Base-by-base conservation (phyloP, 2,888 invertebrate genomes). In the Tachina grossa region DNA sequence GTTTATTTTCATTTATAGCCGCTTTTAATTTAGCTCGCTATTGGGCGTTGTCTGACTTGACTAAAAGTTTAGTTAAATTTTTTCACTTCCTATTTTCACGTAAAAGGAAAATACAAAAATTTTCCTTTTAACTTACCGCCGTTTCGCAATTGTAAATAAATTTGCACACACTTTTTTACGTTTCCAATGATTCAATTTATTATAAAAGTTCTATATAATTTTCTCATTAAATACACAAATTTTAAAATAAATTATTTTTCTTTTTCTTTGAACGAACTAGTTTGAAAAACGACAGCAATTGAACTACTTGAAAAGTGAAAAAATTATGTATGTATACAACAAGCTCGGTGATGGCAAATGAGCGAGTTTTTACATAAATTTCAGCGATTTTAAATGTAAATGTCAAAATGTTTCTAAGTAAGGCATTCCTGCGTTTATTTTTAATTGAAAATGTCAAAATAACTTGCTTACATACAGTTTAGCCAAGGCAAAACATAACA, bases 311-410 rank as follows among this genome's bases (percentile, higher is more conserved):
- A 84, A 85, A 85, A 81, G 79, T 59, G 78, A 83, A 85, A 87
- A 87, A 87, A 85, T 81, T 87, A 83, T 87, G 87, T 87, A 81
- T 87, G 85, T 87, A 86, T 87, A 87, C 81, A 83, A 77, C 77
- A 72, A 83, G 74, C 49, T 57, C 19, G 13, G 14, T 74, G n/a
- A 9, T 61, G 31, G 6, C n/a, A 22, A 19, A 8, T 9, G 11
- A 31, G 22, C 43, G 53, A 6, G 3, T n/a, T 75, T 63, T 75
- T 6, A 2, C 4, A 3, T 22, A 14, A 1, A 14, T 41, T 51
- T 0, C 9, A 51, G 74, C 74, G 61, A 51, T 74, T 74, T 74
- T 61, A 19, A 72, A 9, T n/a, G n/a, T 1, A 5, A 19, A 9
- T 5, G 14, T 10, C 9, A 47, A 22, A 6, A 31, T 31, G 5